A percentile compares a stretch with the other conserved stretches of the same genome.
These are phyloP conservation scores for Ochropleura leucogaster DNA, from an alignment of 2,888 invertebrate genomes.

Conservation along the genomic window DNA sequence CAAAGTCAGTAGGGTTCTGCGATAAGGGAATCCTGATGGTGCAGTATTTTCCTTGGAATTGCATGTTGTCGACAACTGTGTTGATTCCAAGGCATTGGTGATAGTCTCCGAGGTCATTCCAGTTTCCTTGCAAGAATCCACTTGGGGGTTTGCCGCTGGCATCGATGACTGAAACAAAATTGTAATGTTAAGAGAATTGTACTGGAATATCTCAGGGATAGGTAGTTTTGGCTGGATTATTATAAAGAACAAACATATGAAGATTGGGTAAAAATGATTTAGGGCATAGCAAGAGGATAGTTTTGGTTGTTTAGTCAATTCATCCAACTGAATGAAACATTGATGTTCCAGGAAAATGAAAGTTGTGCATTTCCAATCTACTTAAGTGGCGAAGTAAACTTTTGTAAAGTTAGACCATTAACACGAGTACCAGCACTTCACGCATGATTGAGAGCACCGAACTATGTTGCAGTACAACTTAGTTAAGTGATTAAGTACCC, in stretches of 20 bases:
- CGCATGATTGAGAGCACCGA: slow-evolving; percentile 31
- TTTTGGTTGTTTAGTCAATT: background rate
- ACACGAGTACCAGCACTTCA: slow-evolving; percentile 22
- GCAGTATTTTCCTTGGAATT: slow-evolving; percentile 86
- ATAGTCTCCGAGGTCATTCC: slow-evolving; percentile 83
- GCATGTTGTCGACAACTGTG: slow-evolving; percentile 60
- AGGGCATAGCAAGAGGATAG: background rate
- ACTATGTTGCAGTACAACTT: slow-evolving; percentile 11
- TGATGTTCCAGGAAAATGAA: slow-evolving; percentile 3
- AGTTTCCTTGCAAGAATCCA: slow-evolving; percentile 80
- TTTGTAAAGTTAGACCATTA: slow-evolving; percentile 44
- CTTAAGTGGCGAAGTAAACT: slow-evolving; percentile 11
- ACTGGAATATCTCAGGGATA: background rate
- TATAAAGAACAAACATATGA: background rate
- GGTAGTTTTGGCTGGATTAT: background rate
- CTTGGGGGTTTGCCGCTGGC: slow-evolving; percentile 82
- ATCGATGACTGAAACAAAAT: slow-evolving; percentile 80
- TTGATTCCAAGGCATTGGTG: slow-evolving; percentile 77
- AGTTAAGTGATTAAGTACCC: slow-evolving; percentile 27
- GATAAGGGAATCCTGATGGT: slow-evolving; percentile 71
- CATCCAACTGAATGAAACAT: background rate
- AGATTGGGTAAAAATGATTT: background rate
- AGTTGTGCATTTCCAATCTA: slow-evolving; percentile 3
- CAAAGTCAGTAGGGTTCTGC: slow-evolving; percentile 63
- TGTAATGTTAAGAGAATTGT: background rate